These are phyloP conservation scores for Mus musculus DNA, from an alignment of 2,113 vertebrate species.

Conservation along the genomic window DNA sequence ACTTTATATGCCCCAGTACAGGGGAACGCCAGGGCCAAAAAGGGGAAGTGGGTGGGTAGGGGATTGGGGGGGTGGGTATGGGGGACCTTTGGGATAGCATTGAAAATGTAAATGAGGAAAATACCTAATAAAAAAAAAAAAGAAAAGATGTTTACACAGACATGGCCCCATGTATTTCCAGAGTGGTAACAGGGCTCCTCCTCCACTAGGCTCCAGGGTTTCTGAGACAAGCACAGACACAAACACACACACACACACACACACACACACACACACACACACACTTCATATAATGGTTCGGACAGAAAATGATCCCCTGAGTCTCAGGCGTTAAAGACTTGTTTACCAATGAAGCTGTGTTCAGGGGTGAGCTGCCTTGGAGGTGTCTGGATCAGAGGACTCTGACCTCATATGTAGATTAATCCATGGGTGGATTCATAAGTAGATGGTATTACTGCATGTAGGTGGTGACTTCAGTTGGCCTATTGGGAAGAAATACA, in stretches of 20 bases:
- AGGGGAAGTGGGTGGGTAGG: too few species aligned
- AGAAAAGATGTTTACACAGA: neutral
- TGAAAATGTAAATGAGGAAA: too few species aligned
- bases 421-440: neutral
- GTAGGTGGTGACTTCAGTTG: neutral
- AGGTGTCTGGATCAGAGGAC: neutral
- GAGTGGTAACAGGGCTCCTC: neutral
- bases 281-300: neutral
- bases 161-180: neutral
- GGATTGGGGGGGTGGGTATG: too few species aligned
- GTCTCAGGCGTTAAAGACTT: neutral
- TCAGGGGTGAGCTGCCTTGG: neutral
- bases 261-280: neutral
- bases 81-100: too few species aligned
- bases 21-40: too few species aligned
- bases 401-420: neutral
- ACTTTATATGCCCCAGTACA: too few species aligned
- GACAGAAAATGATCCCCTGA: neutral
- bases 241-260: neutral
- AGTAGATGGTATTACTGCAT: neutral
- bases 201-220: neutral
- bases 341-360: neutral
- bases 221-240: neutral
- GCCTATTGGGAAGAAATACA: neutral
- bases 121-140: too few species aligned